Evolutionary conservation across 2,888 invertebrate genomes (phyloP).

Genomic region (Sylvicola cinctus): DNA sequence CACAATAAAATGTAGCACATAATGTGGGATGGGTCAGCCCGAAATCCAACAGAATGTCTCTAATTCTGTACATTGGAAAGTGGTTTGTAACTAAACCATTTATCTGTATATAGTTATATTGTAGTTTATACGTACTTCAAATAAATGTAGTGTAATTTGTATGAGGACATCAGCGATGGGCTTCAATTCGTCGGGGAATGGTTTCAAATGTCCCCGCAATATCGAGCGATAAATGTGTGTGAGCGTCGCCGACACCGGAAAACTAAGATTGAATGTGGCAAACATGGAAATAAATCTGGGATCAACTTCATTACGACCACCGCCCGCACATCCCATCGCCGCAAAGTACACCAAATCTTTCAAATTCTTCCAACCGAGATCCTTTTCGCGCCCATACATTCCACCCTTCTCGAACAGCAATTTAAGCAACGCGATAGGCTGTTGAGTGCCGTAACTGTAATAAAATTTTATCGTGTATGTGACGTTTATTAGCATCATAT

Average conservation of each 20-base stretch:
- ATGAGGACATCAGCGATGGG: constrained; percentile 44
- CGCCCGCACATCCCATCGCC: constrained; percentile 75
- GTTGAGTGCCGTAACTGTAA: constrained; percentile 65
- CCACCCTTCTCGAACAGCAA: constrained; percentile 74
- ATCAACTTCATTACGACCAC: constrained; percentile 78
- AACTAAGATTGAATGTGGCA: constrained; percentile 66
- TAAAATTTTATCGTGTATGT: background rate
- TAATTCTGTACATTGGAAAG: too few relatives aligned
- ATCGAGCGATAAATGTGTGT: constrained; percentile 68
- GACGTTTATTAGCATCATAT: too few relatives aligned
- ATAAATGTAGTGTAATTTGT: constrained; percentile 59
- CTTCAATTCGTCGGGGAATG: constrained; percentile 45
- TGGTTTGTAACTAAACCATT: too few relatives aligned
- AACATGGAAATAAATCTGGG: constrained; percentile 83
- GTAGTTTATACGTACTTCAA: constrained; percentile 34
- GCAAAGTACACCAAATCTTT: constrained; percentile 59
- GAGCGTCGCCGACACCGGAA: constrained; percentile 59
- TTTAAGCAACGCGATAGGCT: constrained; percentile 82
- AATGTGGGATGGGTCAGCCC: too few relatives aligned
- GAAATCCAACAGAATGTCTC: too few relatives aligned
- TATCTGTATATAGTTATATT: too few relatives aligned
- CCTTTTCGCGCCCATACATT: constrained; percentile 74
- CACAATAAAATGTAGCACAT: too few relatives aligned
- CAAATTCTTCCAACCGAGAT: constrained; percentile 73
- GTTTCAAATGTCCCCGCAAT: constrained; percentile 50